These are phyloP conservation scores for Actinemys pallida DNA, from an alignment of 2,113 vertebrate genomes.

Conservation along the genomic window DNA sequence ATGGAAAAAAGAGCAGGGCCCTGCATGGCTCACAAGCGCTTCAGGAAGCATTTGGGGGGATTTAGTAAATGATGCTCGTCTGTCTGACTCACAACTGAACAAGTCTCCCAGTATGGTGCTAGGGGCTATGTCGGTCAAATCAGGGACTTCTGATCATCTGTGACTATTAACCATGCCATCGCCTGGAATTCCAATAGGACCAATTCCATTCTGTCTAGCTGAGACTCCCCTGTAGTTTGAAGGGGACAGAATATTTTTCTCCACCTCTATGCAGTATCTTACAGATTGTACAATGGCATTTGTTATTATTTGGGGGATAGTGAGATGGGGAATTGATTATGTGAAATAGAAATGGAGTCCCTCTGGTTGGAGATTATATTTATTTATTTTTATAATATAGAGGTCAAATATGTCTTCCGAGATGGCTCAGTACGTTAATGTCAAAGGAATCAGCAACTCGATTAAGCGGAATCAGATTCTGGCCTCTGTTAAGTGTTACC, in stretches of 20 bases:
- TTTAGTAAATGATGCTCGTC: not conserved
- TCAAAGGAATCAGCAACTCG: not conserved
- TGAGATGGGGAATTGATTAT: not conserved
- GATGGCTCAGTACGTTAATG: not conserved
- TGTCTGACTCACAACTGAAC: not conserved
- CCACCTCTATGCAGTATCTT: rapidly evolving
- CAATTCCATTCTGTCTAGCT: not conserved
- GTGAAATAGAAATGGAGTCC: rapidly evolving
- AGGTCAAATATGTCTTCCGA: not conserved
- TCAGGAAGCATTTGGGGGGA: not conserved
- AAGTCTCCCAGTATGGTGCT: not conserved
- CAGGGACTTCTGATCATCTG: not conserved
- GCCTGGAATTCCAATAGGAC: rapidly evolving
- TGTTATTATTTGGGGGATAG: not conserved
- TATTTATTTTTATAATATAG: too few relatives aligned
- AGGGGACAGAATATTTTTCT: rapidly evolving
- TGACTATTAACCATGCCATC: not conserved
- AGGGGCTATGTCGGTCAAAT: not conserved
- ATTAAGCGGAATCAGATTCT: not conserved
- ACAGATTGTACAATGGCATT: not conserved
- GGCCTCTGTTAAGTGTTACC: not conserved
- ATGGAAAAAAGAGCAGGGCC: not conserved
- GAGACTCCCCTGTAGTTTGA: rapidly evolving
- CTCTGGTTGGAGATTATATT: rapidly evolving
- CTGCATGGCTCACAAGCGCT: not conserved